Conservation (phyloP, 2,888 invertebrate genomes). For the Iselma pallidipennis region DNA sequence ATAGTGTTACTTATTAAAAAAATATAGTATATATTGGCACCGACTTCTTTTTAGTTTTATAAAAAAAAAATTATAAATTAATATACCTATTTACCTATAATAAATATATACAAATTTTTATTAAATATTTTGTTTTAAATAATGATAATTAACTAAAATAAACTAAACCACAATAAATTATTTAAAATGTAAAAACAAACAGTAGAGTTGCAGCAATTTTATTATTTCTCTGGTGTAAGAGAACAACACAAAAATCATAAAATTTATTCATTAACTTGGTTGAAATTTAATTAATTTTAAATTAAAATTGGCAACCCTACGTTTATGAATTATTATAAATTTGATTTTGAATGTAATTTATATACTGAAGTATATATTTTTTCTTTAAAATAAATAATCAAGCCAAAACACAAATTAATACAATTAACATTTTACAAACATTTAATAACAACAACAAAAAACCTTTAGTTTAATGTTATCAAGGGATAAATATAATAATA, state of each 20-base stretch:
- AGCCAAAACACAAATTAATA: constrained; percentile 12
- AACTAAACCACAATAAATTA: too few relatives aligned
- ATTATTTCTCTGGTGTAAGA: too few relatives aligned
- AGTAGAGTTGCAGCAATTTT: not conserved
- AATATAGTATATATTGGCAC: too few relatives aligned
- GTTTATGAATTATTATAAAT: not conserved
- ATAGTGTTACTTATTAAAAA: not conserved
- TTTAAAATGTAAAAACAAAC: not conserved
- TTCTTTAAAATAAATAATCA: not conserved
- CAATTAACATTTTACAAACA: constrained; percentile 21
- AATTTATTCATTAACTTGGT: too few relatives aligned
- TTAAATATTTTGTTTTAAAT: too few relatives aligned
- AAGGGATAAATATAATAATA: constrained; percentile 22
- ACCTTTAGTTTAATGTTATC: constrained; percentile 18
- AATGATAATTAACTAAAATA: too few relatives aligned
- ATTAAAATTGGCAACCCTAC: not conserved
- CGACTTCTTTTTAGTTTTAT: too few relatives aligned
- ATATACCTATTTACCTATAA: too few relatives aligned
- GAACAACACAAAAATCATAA: too few relatives aligned
- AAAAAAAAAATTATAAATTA: too few relatives aligned
- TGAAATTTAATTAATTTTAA: not conserved
- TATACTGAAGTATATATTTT: too few relatives aligned
- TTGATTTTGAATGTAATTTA: not conserved
- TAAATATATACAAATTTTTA: too few relatives aligned
- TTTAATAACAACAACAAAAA: constrained; percentile 19